Evolutionary conservation across 2,888 invertebrate genomes (phyloP), one percentile per base, ranked within the genome.

Genomic region (Pycnomerus fuliginosus): DNA sequence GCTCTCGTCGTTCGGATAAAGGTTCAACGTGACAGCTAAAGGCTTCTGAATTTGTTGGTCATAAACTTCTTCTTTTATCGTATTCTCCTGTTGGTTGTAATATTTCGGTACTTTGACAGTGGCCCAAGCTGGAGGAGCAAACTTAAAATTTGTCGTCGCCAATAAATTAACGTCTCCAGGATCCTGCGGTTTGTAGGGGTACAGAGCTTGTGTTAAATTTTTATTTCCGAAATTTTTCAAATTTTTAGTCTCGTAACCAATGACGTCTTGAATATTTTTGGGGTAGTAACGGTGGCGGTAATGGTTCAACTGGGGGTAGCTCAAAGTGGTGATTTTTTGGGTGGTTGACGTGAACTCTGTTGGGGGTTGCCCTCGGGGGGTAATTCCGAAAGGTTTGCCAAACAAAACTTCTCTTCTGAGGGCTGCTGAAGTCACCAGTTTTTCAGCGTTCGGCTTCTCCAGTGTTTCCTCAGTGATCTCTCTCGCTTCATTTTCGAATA

Each of bases 141-240:
- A 67, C 51, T 74, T 58, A 37, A 74, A 66, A 43, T 70, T 73
- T 23, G 70, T 73, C 24, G 84, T 79, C 2, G 87, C 86, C 52
- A 88, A 61, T 24, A 87, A 71, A 70, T 88, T 88, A 0, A 88
- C 79, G 40, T 88, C 87, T 20, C 84, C 80, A 0, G 87, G 86
- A 50, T 80, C 82, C 44, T 82, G 80, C 0, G 88, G 87, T 62
- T 85, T 88, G 58, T 78, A 87, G 1, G 76, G 78, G 61, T 80
- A 80, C 50, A 87, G 76, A 11, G 85, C 85, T 64, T 87, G 87
- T n/a, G n/a, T n/a, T n/a, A n/a, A n/a, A 30, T 50, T 25, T 4
- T 25, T 10, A 7, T 20, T 8, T 5, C 20, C 20, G 35, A 10
- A 25, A 32, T 16, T 29, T 3, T 36, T 11, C n/a, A 31, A 15